phyloP scores from a whole-genome alignment of 2,797 vertebrate genomes.

The Malacoctenus gilli region DNA sequence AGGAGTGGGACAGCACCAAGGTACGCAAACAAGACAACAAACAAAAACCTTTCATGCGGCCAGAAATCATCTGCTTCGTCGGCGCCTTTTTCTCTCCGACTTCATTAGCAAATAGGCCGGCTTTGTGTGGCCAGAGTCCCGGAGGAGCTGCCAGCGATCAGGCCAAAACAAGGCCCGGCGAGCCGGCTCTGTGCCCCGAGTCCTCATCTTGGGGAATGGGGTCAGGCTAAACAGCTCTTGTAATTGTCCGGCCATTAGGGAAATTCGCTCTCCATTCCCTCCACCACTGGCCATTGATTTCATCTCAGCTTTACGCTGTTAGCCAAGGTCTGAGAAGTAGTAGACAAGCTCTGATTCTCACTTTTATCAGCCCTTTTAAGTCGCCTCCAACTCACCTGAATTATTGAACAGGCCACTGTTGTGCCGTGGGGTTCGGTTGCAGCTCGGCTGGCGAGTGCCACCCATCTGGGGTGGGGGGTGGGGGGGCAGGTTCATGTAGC shows the following conservation, averaged over 20 bases:
- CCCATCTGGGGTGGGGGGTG: too few relatives aligned
- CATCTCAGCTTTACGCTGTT: conserved; percentile 79
- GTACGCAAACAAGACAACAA: conserved; percentile 77
- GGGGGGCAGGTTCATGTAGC: conserved; percentile 54
- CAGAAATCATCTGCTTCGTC: conserved; percentile 20
- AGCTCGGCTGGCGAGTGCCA: conserved; percentile 58
- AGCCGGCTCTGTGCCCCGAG: conserved; percentile 62
- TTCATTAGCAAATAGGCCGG: conserved; percentile 62
- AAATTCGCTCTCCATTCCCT: conserved; percentile 80
- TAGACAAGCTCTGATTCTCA: conserved; percentile 76
- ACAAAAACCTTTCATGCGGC: conserved; percentile 27
- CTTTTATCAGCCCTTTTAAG: conserved; percentile 79
- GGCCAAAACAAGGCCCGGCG: conserved; percentile 67
- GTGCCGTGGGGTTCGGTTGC: conserved; percentile 74
- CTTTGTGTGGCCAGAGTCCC: conserved; percentile 66
- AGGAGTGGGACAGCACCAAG: conserved; percentile 99
- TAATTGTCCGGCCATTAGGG: conserved; percentile 86
- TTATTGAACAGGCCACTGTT: conserved; percentile 82
- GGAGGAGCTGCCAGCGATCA: conserved; percentile 68
- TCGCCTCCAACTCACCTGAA: conserved; percentile 79
- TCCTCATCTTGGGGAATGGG: conserved; percentile 73
- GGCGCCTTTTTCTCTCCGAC: conserved; percentile 19
- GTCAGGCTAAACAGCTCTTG: conserved; percentile 84
- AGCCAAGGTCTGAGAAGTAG: conserved; percentile 71
- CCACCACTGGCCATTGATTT: conserved; percentile 81